Base-by-base conservation (phyloP, 2,888 invertebrate genomes). In the Apamea anceps region DNA sequence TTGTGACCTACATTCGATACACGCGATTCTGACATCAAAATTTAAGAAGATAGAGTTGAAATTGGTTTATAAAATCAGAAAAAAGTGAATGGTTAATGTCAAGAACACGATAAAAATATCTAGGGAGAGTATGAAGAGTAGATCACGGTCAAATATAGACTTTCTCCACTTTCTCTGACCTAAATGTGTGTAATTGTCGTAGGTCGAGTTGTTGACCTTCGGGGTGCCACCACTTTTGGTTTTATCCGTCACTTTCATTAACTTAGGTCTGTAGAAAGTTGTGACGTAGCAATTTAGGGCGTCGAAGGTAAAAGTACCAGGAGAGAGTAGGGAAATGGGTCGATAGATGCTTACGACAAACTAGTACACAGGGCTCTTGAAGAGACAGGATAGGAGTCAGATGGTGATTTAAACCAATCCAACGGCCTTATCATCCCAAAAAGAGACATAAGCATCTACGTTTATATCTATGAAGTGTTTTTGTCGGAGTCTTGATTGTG, bases 111-210 rank as follows among this genome's bases (percentile, higher is more conserved):
- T 92, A 92, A 93, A 93, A 93, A 92, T 93, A 91, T 91, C 92
- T 93, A 93, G 93, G 94, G 91, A 94, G 94, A 95, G 95, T 93
- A 93, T 91, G 85, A 90, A 93, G 94, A 95, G 94, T 95, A 95
- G 94, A 95, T 96, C 95, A 95, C 92, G 95, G 95, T 93, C 95
- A 94, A 93, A 94, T 92, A 91, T 91, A 91, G 86, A 95, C 96
- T 96, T 96, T 96, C 96, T 93, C 96, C 94, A 91, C 94, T 96
- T 96, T 96, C 96, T 93, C 94, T 84, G 95, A 93, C 96, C 95
- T 93, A 95, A 94, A 93, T 94, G 87, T 82, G 90, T 80, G 90
- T 91, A 90, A 37, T 94, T 95, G 95, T 94, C 92, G 94, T 94
- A 96, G 96, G 96, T 95, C 94, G 92, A 91, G 91, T 88, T 80